Evolutionary conservation across 2,888 invertebrate genomes (phyloP), one percentile per base, ranked within the genome.

Genomic region (Platerodrilus igneus): DNA sequence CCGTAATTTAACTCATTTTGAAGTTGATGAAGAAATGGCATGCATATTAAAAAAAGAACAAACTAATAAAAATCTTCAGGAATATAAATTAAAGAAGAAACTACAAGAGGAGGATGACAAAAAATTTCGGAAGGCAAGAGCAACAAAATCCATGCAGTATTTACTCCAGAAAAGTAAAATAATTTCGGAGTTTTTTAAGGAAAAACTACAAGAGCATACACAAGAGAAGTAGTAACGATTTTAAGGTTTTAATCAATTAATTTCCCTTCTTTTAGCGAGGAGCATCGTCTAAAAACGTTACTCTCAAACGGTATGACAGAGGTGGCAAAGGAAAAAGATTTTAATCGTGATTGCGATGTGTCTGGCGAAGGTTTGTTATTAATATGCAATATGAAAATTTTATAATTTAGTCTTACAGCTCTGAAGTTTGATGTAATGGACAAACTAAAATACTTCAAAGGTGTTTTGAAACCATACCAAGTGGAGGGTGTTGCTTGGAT

Each of bases 401-500:
- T n/a, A n/a, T n/a, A n/a, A n/a, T n/a, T n/a, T n/a, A n/a, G n/a
- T n/a, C n/a, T n/a, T n/a, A n/a, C n/a, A n/a, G n/a, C n/a, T n/a
- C n/a, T n/a, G n/a, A 25, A 38, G 29, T 7, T 37, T 17, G 25
- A 27, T n/a, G 19, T 27, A 3, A 21, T 21, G 23, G 41, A 53
- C 29, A 27, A 50, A 14, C 33, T 58, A 21, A 52, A 47, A 26
- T 60, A 53, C 35, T 63, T 63, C 39, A 45, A 55, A 17, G 69
- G 70, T 2, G 68, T 66, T 42, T 63, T 83, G 50, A 73, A 77
- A 21, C 72, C 74, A 1, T 82, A 83, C 60, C 79, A 79, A 63
- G 60, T 77, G 60, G 69, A 79, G 38, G 79, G 83, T 2, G 65
- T 84, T 8, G 79, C 79, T 54, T 84, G 84, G 83, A 62, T 85